Conservation (phyloP, 2,113 vertebrate genomes). For the Zosterops japonicus region DNA sequence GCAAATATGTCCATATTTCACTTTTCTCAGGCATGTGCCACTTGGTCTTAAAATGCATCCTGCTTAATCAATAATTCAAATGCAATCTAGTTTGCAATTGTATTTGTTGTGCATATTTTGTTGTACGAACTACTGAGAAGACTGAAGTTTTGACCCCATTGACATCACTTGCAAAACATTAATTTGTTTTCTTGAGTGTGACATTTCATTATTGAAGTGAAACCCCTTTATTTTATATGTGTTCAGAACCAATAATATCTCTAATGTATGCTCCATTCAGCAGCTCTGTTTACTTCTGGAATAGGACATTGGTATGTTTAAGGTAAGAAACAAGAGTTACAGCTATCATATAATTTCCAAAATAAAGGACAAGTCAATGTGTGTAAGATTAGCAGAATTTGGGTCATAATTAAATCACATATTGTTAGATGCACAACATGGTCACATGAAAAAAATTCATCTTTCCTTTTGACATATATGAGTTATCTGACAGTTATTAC, state of each 20-base stretch:
- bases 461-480: not conserved
- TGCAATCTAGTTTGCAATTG: not conserved
- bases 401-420: not conserved
- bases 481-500: not conserved
- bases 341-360: not conserved
- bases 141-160: not conserved
- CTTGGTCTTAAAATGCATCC: not conserved
- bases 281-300: not conserved
- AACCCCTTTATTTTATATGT: not conserved
- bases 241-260: not conserved
- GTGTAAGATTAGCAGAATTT: not conserved
- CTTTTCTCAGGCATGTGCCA: not conserved
- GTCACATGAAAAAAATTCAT: not conserved
- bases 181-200: not conserved
- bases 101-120: not conserved
- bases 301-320: not conserved
- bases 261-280: not conserved
- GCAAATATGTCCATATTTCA: not conserved
- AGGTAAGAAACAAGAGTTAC: not conserved
- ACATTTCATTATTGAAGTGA: not conserved
- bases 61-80: conserved; percentile 16
- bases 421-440: not conserved
- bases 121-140: not conserved
- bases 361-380: not conserved
- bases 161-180: not conserved